Conservation (phyloP, 1,140 invertebrate genomes). For the Orussus abietinus region DNA sequence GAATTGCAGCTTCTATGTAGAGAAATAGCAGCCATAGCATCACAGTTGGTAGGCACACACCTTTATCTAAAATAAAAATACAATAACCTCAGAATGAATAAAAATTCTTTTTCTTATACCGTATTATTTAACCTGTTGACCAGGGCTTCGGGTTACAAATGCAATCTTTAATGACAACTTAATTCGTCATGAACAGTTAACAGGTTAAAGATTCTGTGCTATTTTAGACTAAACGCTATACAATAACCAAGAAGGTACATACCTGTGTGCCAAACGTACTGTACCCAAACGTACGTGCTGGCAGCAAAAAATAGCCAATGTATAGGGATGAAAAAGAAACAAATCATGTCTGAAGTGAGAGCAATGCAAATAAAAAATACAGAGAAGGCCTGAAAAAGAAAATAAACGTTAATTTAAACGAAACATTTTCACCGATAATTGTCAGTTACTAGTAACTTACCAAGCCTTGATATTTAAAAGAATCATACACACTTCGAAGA, state of each 20-base stretch:
- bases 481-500: slow-evolving; percentile 93
- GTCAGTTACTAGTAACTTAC: slow-evolving; percentile 89
- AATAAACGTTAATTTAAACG: slow-evolving; percentile 16
- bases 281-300: slow-evolving; percentile 98
- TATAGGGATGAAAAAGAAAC: slow-evolving; percentile 98
- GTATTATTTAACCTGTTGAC: slow-evolving; percentile 12
- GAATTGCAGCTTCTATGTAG: slow-evolving; percentile 89
- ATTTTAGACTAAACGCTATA: too few species aligned
- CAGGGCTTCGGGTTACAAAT: too few species aligned
- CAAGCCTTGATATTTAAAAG: slow-evolving; percentile 98
- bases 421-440: too few species aligned
- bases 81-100: neutral
- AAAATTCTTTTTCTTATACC: slow-evolving; percentile 8
- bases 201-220: too few species aligned
- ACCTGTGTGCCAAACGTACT: slow-evolving; percentile 99
- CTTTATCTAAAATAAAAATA: slow-evolving; percentile 66
- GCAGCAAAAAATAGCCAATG: slow-evolving; percentile 98
- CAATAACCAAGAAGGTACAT: too few species aligned
- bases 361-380: slow-evolving; percentile 98
- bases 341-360: slow-evolving; percentile 97
- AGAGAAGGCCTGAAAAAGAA: slow-evolving; percentile 86
- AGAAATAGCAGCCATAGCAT: slow-evolving; percentile 93
- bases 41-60: slow-evolving; percentile 91
- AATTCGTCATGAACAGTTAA: slow-evolving; percentile 2
- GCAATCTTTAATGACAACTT: neutral